Evolutionary conservation across 2,113 vertebrate genomes (phyloP), one percentile per base, ranked within the genome.

Genomic region (Megalops atlanticus): DNA sequence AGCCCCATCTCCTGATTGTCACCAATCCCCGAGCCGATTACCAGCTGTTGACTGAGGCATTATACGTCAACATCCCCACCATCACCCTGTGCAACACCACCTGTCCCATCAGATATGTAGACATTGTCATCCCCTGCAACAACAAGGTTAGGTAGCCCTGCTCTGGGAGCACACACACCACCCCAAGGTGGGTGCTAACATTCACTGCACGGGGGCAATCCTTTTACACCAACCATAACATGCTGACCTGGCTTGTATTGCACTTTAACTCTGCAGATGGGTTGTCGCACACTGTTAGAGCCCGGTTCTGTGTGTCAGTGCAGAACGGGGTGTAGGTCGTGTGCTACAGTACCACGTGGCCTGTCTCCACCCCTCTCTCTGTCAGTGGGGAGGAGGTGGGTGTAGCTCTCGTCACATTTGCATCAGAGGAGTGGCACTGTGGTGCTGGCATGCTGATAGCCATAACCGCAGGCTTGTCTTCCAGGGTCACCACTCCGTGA

Each of bases 71-170:
- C 94, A 97, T 99, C 90, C 98, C 98, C 79, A 98, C 97, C 84
- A 99, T 99, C 0, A 97, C 97, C 0, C 91, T 99, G 80, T 99
- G 98, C 88, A 99, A 99, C 93, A 99, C 97, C 0, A 97, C 99
- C 90, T 99, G 97, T 16, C 97, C 98, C 0, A 93, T 99, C 86
- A 94, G 97, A 91, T 99, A 99, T 0, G 98, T 99, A 85, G 98
- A 99, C 85, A 98, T 99, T 0, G 91, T 97, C 16, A 98, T 99
- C 87, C 98, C 98, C 1, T 99, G 98, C 88, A 99, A 99, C 90
- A 99, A 99, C 84, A 99, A 99, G 97, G 79, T 73, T 24, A 1
- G 58, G 1, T 31, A n/a, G 24, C n/a, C 12, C 24, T 31, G 5
- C n/a, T 64, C n/a, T n/a, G n/a, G 58, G n/a, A n/a, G n/a, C 4